Evolutionary conservation across 2,797 vertebrate genomes (phyloP).

Genomic region (Bradypodion ventrale): DNA sequence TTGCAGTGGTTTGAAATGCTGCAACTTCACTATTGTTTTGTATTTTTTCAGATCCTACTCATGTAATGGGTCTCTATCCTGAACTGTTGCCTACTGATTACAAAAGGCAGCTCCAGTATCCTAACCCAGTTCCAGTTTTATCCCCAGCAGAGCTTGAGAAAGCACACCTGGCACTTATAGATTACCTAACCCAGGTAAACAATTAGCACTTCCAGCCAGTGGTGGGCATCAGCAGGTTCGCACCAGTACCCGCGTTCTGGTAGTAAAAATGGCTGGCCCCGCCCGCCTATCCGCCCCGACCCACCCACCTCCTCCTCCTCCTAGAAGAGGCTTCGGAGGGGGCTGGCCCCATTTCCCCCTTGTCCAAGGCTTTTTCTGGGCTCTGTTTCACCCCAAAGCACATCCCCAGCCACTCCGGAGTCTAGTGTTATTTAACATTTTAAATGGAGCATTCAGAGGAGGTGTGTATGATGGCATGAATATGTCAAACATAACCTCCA

Average conservation of each 20-base stretch:
- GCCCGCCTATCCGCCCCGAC: too few species aligned
- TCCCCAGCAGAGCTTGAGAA: conserved; percentile 94
- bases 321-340: too few species aligned
- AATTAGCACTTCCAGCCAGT: background rate
- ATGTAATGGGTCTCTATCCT: conserved; percentile 97
- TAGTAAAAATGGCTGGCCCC: too few species aligned
- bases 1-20: background rate
- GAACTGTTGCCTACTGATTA: conserved; percentile 95
- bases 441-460: background rate
- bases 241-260: too few species aligned
- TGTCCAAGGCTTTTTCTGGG: too few species aligned
- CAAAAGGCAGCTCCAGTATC: conserved; percentile 96
- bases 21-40: conserved; percentile 26
- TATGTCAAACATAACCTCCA: background rate
- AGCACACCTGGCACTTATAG: conserved; percentile 97
- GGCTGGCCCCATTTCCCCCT: too few species aligned
- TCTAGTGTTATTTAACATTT: too few species aligned
- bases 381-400: too few species aligned
- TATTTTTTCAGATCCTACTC: conserved; percentile 89
- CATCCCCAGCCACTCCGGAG: too few species aligned
- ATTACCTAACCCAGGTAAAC: conserved; percentile 95
- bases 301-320: too few species aligned
- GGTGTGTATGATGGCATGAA: background rate
- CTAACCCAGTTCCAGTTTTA: conserved; percentile 89
- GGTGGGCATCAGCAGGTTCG: too few species aligned